Percentiles rank a stretch among this genome's conserved stretches.
These are phyloP conservation scores for Cololabis saira DNA, from an alignment of 2,113 vertebrate species.

Conservation along the genomic window DNA sequence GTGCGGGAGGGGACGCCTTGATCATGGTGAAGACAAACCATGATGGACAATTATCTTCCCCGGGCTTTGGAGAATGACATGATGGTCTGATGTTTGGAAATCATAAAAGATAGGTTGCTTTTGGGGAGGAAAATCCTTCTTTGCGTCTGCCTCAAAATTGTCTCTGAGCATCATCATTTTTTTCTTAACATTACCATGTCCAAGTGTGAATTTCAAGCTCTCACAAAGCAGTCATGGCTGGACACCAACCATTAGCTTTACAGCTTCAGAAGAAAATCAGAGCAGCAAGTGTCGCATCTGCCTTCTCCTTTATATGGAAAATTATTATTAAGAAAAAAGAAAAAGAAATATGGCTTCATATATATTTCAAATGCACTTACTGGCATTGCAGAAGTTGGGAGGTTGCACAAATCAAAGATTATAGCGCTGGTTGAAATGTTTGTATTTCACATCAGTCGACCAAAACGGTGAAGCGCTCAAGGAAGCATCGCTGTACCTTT, in stretches of 20 bases:
- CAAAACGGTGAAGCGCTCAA: no score
- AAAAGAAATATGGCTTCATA: conserved; percentile 35
- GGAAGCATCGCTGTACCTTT: no score
- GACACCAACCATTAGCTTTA: conserved; percentile 25
- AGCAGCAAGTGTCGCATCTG: conserved; percentile 42
- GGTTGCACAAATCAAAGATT: conserved; percentile 35
- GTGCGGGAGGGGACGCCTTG: neutral
- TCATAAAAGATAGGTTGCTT: neutral
- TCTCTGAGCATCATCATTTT: conserved; percentile 8
- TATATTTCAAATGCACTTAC: conserved; percentile 18
- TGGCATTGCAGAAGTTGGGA: conserved; percentile 2
- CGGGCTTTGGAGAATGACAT: conserved; percentile 4
- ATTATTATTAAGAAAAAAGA: conserved; percentile 52
- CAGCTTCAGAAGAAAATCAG: conserved; percentile 40
- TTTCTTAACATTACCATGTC: conserved; percentile 7
- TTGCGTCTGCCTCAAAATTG: conserved; percentile 3
- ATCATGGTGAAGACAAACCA: neutral
- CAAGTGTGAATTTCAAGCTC: conserved; percentile 37
- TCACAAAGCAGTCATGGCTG: conserved; percentile 25
- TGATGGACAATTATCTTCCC: neutral
- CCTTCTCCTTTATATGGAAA: conserved; percentile 37
- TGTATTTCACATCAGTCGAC: neutral
- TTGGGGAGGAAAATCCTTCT: conserved; percentile 2
- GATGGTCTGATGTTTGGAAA: neutral
- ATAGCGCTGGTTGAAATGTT: conserved; percentile 19